phyloP scores from a whole-genome alignment of 2,888 invertebrate genomes.

The Hypena proboscidalis region DNA sequence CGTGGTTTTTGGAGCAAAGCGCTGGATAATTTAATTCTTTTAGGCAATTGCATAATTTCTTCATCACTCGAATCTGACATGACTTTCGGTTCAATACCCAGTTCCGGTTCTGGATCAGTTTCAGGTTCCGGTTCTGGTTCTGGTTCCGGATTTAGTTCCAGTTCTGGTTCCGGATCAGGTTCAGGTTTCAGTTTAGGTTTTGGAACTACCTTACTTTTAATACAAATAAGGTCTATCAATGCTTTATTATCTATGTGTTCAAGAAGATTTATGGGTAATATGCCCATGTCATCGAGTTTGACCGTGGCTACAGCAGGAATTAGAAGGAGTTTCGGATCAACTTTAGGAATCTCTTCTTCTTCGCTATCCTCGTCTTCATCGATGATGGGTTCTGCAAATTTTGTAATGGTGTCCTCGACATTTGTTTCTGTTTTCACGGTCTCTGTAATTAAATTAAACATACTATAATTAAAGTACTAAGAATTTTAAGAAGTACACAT shows the following conservation, averaged over 20 bases:
- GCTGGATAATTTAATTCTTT: conserved; percentile 58
- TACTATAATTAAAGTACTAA: too few relatives aligned
- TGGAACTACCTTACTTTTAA: conserved; percentile 63
- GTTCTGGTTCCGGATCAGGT: too few relatives aligned
- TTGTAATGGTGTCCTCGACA: too few relatives aligned
- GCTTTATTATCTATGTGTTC: conserved; percentile 45
- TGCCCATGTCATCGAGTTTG: conserved; percentile 66
- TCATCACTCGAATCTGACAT: conserved; percentile 18
- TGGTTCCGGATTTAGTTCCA: too few relatives aligned
- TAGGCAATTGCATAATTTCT: conserved; percentile 37
- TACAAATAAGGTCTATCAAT: conserved; percentile 53
- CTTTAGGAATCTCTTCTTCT: conserved; percentile 40
- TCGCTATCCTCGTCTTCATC: background rate
- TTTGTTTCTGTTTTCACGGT: too few relatives aligned
- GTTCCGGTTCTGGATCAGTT: too few relatives aligned
- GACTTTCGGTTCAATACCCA: too few relatives aligned
- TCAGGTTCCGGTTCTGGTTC: too few relatives aligned
- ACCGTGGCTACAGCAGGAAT: conserved; percentile 64
- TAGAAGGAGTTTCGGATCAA: conserved; percentile 72
- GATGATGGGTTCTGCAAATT: background rate
- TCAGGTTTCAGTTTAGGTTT: conserved; percentile 18
- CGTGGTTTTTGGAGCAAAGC: conserved; percentile 69
- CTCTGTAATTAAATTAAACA: too few relatives aligned
- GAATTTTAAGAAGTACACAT: too few relatives aligned
- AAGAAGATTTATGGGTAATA: conserved; percentile 48